These are phyloP conservation scores for Ginglymostoma cirratum DNA, from an alignment of 2,113 vertebrate genomes.

Conservation along the genomic window DNA sequence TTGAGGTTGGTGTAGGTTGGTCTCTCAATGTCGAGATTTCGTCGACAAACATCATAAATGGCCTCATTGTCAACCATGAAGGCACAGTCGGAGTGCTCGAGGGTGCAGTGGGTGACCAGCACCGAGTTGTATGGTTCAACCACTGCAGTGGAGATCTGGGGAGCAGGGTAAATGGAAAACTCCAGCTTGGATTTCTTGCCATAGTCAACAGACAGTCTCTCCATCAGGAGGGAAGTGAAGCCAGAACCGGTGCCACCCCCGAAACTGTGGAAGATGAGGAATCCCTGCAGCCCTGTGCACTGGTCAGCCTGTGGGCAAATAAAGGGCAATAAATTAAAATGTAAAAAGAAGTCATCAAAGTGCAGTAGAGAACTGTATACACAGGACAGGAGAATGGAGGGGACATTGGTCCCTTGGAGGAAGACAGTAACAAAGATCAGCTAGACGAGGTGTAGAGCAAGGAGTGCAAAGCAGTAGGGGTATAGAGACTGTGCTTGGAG, in stretches of 20 bases:
- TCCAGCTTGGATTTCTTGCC: neutral
- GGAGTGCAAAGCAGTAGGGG: neutral
- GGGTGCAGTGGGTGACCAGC: neutral
- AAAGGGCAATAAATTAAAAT: neutral
- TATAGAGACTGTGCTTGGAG: neutral
- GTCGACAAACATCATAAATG: too few relatives aligned
- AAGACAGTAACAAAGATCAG: neutral
- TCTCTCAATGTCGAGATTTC: neutral
- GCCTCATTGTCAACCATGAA: too few relatives aligned
- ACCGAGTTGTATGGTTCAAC: neutral
- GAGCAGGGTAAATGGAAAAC: neutral
- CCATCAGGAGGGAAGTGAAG: neutral
- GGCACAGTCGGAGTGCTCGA: too few relatives aligned
- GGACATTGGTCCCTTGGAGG: too few relatives aligned
- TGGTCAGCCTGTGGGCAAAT: neutral
- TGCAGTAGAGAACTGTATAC: neutral
- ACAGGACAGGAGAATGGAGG: neutral
- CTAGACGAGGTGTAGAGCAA: neutral
- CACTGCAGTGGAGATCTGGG: neutral
- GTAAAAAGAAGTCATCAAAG: neutral
- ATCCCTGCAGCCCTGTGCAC: neutral
- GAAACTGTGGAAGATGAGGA: neutral
- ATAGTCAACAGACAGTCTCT: neutral
- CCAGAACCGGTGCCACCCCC: neutral
- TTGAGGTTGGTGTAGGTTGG: neutral